These are phyloP conservation scores for Lanius collurio DNA, from an alignment of 2,113 vertebrate genomes.

Conservation along the genomic window DNA sequence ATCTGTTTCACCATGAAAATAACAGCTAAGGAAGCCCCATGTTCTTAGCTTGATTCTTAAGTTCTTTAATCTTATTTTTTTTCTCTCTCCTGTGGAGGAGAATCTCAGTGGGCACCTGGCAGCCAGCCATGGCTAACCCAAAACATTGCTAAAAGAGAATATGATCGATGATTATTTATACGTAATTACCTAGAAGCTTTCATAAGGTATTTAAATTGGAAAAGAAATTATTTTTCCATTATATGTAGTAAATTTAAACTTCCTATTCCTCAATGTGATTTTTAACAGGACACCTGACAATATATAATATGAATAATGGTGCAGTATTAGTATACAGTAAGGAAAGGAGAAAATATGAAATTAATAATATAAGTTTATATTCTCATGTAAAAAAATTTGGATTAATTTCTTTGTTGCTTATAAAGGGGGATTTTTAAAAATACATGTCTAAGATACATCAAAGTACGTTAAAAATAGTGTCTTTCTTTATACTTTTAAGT, in stretches of 20 bases:
- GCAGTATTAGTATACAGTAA: background rate
- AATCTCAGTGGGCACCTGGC: background rate
- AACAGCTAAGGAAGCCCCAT: background rate
- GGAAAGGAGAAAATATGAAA: background rate
- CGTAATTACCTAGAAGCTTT: background rate
- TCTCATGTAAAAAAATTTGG: accelerated
- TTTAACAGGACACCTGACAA: background rate
- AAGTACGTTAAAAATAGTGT: background rate
- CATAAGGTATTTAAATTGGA: background rate
- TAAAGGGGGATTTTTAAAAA: background rate
- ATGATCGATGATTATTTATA: background rate
- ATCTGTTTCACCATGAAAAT: background rate
- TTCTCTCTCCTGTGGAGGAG: background rate
- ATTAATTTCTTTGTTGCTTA: background rate
- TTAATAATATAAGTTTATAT: background rate
- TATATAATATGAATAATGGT: background rate
- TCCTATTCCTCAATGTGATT: background rate
- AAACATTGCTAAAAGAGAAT: background rate
- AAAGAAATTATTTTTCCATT: background rate
- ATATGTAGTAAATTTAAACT: background rate
- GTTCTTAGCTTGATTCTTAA: background rate
- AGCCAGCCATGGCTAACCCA: background rate
- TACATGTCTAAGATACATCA: accelerated
- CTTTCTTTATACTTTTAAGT: background rate
- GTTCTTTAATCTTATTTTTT: background rate